Conservation (phyloP, 1,140 invertebrate species). For the Orussus abietinus region DNA sequence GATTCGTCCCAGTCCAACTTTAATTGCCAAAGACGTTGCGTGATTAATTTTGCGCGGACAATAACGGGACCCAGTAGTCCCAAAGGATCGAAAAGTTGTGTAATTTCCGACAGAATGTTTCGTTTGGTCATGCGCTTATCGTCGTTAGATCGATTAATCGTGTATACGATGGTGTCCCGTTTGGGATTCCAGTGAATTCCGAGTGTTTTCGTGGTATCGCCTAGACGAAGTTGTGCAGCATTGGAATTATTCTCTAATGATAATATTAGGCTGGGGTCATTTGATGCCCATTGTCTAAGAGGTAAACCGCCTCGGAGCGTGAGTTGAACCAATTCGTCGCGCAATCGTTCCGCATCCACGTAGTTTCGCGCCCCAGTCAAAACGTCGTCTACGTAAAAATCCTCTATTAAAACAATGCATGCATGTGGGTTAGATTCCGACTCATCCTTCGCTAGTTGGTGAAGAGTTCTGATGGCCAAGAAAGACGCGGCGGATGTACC, state of each 20-base stretch:
- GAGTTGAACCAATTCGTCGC: slow-evolving; percentile 15
- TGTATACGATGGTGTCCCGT: slow-evolving; percentile 1
- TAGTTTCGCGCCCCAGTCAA: slow-evolving; percentile 2
- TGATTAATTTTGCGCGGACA: slow-evolving; percentile 22
- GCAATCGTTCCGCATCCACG: background rate
- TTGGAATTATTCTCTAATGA: background rate
- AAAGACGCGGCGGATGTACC: slow-evolving; percentile 26
- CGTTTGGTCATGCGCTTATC: slow-evolving; percentile 15
- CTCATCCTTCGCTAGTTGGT: slow-evolving; percentile 17
- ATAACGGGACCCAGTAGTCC: slow-evolving; percentile 21
- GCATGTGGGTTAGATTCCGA: slow-evolving; percentile 12
- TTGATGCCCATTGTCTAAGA: background rate
- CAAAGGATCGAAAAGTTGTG: slow-evolving; percentile 21
- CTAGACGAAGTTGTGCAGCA: slow-evolving; percentile 5
- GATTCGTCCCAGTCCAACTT: slow-evolving; percentile 21
- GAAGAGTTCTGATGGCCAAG: slow-evolving; percentile 22
- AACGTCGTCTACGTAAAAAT: slow-evolving; percentile 28
- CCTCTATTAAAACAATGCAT: background rate
- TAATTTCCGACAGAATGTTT: slow-evolving; percentile 15
- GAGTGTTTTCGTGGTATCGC: background rate
- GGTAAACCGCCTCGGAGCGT: slow-evolving; percentile 13
- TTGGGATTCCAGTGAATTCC: slow-evolving; percentile 6
- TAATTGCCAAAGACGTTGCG: slow-evolving; percentile 23
- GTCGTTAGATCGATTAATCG: background rate
- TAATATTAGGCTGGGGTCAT: background rate